These are phyloP conservation scores for Ctenomys sociabilis DNA, from an alignment of 2,113 vertebrate species.

Conservation along the genomic window DNA sequence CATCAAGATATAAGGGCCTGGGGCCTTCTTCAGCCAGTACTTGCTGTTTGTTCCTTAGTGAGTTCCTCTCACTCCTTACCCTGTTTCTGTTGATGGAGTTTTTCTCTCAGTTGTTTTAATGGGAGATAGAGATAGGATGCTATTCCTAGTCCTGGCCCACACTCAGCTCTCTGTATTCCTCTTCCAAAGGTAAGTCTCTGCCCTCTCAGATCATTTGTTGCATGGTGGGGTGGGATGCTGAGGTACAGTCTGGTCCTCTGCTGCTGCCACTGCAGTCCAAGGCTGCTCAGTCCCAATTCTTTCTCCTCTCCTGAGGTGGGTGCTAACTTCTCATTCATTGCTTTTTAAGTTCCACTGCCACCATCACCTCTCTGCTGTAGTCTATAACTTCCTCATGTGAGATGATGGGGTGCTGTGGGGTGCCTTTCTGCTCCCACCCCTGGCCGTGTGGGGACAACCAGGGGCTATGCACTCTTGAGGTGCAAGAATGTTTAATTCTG, in stretches of 20 bases:
- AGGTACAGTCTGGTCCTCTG: neutral
- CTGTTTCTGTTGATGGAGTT: neutral
- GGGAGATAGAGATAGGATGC: neutral
- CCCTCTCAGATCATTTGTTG: neutral
- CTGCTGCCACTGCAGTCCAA: neutral
- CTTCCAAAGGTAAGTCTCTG: neutral
- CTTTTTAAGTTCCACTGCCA: neutral
- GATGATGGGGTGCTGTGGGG: too few relatives aligned
- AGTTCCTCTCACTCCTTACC: neutral
- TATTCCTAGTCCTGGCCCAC: neutral
- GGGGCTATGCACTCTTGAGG: neutral
- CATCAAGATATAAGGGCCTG: neutral
- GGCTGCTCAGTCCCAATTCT: neutral
- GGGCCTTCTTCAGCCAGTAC: neutral
- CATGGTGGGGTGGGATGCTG: neutral
- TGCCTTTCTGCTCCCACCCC: neutral
- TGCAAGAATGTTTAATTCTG: neutral
- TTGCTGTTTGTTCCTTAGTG: neutral
- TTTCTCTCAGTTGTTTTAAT: neutral
- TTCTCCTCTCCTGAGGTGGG: neutral
- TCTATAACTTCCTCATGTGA: neutral
- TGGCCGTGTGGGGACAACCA: neutral
- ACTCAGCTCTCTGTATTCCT: neutral
- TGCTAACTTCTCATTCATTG: neutral
- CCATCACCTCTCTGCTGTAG: neutral